These are phyloP conservation scores for Neosalanx taihuensis DNA, from an alignment of 2,797 vertebrate species.

Conservation along the genomic window DNA sequence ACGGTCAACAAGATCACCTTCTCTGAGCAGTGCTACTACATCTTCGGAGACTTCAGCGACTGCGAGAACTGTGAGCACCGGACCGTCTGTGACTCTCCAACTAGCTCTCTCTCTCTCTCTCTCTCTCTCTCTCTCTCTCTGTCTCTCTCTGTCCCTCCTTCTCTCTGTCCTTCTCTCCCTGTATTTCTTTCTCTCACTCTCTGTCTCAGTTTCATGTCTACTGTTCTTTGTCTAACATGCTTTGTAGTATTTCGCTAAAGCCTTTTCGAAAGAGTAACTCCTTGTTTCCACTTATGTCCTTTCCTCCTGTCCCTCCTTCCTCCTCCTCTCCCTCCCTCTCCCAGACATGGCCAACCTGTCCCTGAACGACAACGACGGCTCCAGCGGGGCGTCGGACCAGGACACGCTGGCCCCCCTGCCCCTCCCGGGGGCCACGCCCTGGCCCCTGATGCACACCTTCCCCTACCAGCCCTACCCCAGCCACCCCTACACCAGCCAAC, in stretches of 20 bases:
- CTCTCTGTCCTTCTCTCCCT: neutral
- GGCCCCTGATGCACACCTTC: conserved; percentile 73
- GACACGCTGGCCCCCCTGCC: conserved; percentile 74
- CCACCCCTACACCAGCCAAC: conserved; percentile 71
- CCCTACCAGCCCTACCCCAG: conserved; percentile 70
- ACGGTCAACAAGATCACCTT: conserved; percentile 78
- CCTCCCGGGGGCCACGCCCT: conserved; percentile 69
- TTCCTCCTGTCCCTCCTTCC: conserved; percentile 72
- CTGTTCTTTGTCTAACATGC: neutral
- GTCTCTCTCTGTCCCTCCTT: too few species aligned
- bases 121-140: neutral
- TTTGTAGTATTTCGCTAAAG: too few species aligned
- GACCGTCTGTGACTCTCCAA: too few species aligned
- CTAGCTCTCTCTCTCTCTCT: neutral
- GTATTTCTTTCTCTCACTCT: neutral
- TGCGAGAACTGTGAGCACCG: conserved; percentile 70
- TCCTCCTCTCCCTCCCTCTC: neutral
- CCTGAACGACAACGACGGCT: conserved; percentile 75
- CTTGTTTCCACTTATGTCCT: conserved; percentile 60
- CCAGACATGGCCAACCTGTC: conserved; percentile 73
- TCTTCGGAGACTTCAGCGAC: conserved; percentile 72
- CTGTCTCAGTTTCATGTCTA: neutral
- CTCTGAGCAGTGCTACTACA: conserved; percentile 74
- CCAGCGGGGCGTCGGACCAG: conserved; percentile 75
- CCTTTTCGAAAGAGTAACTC: neutral